Conservation (phyloP, 2,797 vertebrate species). For the Tachyglossus aculeatus region DNA sequence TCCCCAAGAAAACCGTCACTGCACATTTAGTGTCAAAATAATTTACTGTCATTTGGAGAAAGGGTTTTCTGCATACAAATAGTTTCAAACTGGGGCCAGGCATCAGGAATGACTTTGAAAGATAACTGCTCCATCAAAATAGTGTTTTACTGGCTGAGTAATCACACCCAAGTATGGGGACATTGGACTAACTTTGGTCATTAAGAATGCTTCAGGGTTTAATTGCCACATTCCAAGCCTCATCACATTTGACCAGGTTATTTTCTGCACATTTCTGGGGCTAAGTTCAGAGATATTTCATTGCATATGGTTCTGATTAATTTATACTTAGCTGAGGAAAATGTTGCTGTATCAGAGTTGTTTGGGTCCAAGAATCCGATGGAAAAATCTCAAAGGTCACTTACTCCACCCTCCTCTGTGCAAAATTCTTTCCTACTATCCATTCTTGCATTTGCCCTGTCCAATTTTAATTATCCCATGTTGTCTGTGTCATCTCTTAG, state of each 20-base stretch:
- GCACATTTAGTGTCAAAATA: slow-evolving; percentile 51
- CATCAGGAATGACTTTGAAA: slow-evolving; percentile 2
- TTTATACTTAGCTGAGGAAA: slow-evolving; percentile 42
- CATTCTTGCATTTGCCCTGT: neutral
- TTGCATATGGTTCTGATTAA: slow-evolving; percentile 47
- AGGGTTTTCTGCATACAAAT: slow-evolving; percentile 33
- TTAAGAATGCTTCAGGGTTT: slow-evolving; percentile 11
- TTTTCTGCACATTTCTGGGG: neutral
- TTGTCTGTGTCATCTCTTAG: neutral
- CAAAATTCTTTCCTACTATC: slow-evolving; percentile 3
- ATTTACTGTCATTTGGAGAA: slow-evolving; percentile 48
- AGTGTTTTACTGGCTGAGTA: neutral
- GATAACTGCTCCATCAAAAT: neutral
- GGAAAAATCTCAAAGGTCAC: slow-evolving; percentile 15
- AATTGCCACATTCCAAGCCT: neutral
- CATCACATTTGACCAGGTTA: neutral
- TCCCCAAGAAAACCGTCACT: slow-evolving; percentile 32
- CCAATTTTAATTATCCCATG: neutral
- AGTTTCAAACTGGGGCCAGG: slow-evolving; percentile 30
- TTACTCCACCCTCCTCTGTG: neutral
- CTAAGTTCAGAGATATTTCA: slow-evolving; percentile 16
- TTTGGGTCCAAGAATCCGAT: slow-evolving; percentile 26
- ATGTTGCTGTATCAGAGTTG: slow-evolving; percentile 1
- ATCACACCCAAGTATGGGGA: neutral
- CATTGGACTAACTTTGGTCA: neutral